Conservation (phyloP, 1,140 invertebrate species). For the Sarcophaga bullata region DNA sequence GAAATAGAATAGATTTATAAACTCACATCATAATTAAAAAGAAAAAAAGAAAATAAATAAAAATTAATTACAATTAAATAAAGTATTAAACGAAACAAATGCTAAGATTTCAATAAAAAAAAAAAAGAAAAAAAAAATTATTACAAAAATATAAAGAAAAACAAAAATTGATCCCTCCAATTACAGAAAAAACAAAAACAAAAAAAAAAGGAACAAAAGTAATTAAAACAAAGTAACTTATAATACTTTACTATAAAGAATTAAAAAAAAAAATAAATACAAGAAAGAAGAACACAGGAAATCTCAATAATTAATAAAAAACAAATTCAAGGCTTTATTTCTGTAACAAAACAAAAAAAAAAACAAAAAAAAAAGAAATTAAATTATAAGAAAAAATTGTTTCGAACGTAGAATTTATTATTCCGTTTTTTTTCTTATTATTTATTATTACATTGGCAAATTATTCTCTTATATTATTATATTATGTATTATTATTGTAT, state of each 20-base stretch:
- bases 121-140: neutral
- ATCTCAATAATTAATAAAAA: no score
- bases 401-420: neutral
- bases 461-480: no score
- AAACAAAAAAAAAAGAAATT: neutral
- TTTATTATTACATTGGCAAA: no score
- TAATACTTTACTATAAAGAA: slow-evolving; percentile 24
- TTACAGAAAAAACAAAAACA: neutral
- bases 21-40: neutral
- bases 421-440: neutral
- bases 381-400: neutral
- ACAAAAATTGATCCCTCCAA: slow-evolving; percentile 26
- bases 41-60: neutral
- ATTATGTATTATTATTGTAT: slow-evolving; percentile 27
- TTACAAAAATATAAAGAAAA: slow-evolving; percentile 19
- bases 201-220: no score
- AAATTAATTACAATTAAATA: neutral
- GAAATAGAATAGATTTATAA: no score
- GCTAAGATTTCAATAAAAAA: slow-evolving; percentile 1
- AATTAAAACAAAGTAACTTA: no score
- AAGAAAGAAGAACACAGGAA: neutral
- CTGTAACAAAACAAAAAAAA: no score
- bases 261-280: neutral
- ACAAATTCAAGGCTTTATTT: no score
- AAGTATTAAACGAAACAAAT: neutral